Percentiles rank a stretch among this genome's conserved stretches.
These are phyloP conservation scores for Suncus etruscus DNA, from an alignment of 2,113 vertebrate species.

Conservation along the genomic window DNA sequence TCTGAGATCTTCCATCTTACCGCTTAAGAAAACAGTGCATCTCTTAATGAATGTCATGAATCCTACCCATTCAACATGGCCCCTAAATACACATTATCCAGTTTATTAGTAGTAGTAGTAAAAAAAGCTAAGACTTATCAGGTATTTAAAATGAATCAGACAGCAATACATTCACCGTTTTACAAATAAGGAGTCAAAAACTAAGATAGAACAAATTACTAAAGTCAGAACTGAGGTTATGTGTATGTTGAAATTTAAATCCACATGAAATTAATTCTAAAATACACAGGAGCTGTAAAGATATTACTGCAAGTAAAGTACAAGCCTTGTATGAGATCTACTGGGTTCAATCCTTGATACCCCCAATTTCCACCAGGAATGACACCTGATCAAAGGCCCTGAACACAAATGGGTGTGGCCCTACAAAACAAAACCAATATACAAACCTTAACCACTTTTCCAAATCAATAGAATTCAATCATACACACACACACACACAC, in stretches of 20 bases:
- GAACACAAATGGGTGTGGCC: too few species aligned
- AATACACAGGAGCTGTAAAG: neutral
- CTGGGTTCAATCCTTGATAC: too few species aligned
- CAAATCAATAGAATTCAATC: too few species aligned
- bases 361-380: too few species aligned
- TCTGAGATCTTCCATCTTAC: neutral
- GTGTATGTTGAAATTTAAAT: conserved; percentile 6
- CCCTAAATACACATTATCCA: neutral
- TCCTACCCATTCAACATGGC: neutral
- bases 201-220: neutral
- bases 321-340: too few species aligned
- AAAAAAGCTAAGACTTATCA: neutral
- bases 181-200: neutral
- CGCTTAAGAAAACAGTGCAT: neutral
- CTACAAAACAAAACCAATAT: too few species aligned
- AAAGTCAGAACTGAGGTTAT: neutral
- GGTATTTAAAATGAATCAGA: neutral
- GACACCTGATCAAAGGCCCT: too few species aligned
- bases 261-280: conserved; percentile 41
- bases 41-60: conserved; percentile 1
- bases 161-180: neutral
- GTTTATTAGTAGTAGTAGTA: conserved; percentile 18
- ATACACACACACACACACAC: neutral
- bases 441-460: too few species aligned
- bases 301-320: too few species aligned